phyloP scores from a whole-genome alignment of 2,113 vertebrate species.

The Lanius ludovicianus region DNA sequence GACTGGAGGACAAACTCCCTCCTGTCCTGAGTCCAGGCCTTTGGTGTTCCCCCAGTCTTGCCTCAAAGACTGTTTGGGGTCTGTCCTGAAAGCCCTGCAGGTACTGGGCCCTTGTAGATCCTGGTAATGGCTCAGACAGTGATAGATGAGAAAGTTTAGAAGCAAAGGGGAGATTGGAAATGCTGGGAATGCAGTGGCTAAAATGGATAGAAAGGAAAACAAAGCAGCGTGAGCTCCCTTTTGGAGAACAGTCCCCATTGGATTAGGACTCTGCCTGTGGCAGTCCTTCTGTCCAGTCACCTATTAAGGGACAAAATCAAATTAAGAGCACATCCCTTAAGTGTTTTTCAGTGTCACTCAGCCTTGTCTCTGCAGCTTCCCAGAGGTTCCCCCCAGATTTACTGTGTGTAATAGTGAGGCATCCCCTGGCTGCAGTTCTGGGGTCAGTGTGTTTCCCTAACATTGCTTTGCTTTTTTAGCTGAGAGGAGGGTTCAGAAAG shows the following conservation, averaged over 20 bases:
- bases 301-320: background rate
- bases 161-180: background rate
- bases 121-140: background rate
- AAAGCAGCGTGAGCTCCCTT: background rate
- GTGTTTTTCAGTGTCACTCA: background rate
- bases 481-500: background rate
- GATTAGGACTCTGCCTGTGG: background rate
- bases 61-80: background rate
- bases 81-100: background rate
- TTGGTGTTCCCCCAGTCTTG: background rate
- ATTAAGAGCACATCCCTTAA: background rate
- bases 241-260: background rate
- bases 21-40: accelerated
- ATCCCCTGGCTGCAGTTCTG: background rate
- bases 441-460: background rate
- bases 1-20: background rate
- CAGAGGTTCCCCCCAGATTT: background rate
- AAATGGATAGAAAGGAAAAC: background rate
- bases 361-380: background rate
- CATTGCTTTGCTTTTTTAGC: background rate
- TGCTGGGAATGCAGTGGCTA: background rate
- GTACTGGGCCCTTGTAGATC: background rate
- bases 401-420: background rate
- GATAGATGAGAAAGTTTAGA: background rate
- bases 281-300: background rate